Conservation (phyloP, 1,140 invertebrate species). For the Drosophila lacertosa region DNA sequence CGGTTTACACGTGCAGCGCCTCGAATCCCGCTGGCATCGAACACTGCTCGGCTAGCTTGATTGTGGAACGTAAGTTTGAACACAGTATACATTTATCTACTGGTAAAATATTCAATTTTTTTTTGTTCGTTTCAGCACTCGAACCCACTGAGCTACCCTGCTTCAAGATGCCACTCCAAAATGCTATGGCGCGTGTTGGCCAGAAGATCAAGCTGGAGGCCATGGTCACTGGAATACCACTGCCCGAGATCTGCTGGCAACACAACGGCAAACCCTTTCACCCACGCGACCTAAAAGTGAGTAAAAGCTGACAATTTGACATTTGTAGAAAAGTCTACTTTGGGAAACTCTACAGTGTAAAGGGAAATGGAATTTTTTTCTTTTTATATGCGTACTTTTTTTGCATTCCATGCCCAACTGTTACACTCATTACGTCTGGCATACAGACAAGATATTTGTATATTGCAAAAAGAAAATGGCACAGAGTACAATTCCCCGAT, state of each 20-base stretch:
- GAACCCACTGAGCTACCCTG: constrained; percentile 88
- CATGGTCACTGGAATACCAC: constrained; percentile 89
- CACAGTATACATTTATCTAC: background rate
- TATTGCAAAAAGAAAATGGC: constrained; percentile 48
- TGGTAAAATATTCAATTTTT: background rate
- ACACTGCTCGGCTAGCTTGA: constrained; percentile 90
- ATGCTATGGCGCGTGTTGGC: constrained; percentile 88
- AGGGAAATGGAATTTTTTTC: background rate
- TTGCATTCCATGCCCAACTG: constrained; percentile 10
- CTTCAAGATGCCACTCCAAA: constrained; percentile 88
- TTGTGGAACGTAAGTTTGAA: constrained; percentile 88
- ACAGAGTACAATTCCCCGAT: constrained; percentile 42
- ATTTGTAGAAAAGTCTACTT: too few relatives aligned
- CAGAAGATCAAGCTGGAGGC: constrained; percentile 89
- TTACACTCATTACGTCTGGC: constrained; percentile 12
- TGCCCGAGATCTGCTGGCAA: constrained; percentile 88
- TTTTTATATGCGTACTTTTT: background rate
- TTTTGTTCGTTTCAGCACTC: constrained; percentile 82
- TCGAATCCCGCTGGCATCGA: constrained; percentile 89
- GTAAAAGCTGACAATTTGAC: constrained; percentile 23
- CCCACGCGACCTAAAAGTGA: constrained; percentile 77
- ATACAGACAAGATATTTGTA: background rate
- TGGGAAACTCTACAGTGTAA: too few relatives aligned
- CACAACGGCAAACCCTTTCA: constrained; percentile 87
- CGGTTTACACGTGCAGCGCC: constrained; percentile 89